Evolutionary conservation across 2,113 vertebrate genomes (phyloP).

Genomic region (Saimiri boliviensis): DNA sequence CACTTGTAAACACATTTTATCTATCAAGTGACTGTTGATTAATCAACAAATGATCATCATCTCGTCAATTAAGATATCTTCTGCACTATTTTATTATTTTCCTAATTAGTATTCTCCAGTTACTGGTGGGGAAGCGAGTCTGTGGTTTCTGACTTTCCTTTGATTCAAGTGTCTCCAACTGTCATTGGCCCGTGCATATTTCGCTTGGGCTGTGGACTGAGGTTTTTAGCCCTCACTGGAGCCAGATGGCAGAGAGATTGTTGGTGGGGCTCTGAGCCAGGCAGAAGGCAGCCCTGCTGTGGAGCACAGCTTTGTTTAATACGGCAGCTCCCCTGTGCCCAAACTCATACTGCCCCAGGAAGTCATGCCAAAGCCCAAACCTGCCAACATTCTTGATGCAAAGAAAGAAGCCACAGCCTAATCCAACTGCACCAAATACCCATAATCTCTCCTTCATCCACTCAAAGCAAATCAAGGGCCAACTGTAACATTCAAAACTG

Average conservation of each 20-base stretch:
- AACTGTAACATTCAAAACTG: conserved; percentile 14
- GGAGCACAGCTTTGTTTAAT: neutral
- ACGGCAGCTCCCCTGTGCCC: neutral
- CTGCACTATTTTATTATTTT: conserved; percentile 19
- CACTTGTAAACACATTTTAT: neutral
- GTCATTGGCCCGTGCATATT: neutral
- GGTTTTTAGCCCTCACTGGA: neutral
- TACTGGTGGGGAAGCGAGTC: too few relatives aligned
- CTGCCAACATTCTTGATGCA: neutral
- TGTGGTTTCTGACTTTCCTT: conserved; percentile 1
- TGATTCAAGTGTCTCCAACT: neutral
- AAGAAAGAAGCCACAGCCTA: neutral
- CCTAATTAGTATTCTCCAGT: neutral
- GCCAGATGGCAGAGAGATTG: neutral
- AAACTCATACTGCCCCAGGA: neutral
- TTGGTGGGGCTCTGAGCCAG: neutral
- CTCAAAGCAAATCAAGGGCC: neutral
- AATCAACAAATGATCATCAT: neutral
- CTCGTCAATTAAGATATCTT: neutral
- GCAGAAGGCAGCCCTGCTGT: neutral
- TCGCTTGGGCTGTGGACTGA: neutral
- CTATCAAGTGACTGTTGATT: neutral
- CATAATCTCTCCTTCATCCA: neutral
- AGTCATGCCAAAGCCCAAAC: neutral
- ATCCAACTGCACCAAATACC: neutral